Conservation (phyloP, 2,888 invertebrate genomes). For the Portevinia maculata region DNA sequence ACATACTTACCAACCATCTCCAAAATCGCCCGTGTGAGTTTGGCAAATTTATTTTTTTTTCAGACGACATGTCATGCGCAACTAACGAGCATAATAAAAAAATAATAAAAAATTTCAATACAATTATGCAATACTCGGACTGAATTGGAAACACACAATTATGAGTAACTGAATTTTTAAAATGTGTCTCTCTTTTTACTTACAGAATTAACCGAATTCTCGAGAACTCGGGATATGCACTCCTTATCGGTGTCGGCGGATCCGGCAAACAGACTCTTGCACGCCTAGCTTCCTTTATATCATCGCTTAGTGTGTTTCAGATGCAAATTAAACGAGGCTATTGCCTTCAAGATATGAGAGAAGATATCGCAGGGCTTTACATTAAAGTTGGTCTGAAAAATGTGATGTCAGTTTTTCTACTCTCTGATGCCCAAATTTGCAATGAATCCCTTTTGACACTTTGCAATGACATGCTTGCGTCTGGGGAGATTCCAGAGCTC, state of each 20-base stretch:
- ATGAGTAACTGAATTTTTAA: too few relatives aligned
- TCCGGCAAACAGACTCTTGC: slow-evolving; percentile 97
- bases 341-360: slow-evolving; percentile 90
- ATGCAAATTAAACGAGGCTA: slow-evolving; percentile 95
- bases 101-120: too few relatives aligned
- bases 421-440: slow-evolving; percentile 97
- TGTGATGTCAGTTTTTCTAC: slow-evolving; percentile 93
- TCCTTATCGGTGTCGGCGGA: slow-evolving; percentile 97
- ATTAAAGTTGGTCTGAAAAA: slow-evolving; percentile 94
- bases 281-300: slow-evolving; percentile 94
- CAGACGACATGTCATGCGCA: too few relatives aligned
- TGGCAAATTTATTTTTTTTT: too few relatives aligned
- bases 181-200: slow-evolving; percentile 4
- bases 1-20: too few relatives aligned
- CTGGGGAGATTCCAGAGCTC: slow-evolving; percentile 96
- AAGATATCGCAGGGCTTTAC: slow-evolving; percentile 89
- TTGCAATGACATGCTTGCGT: slow-evolving; percentile 96
- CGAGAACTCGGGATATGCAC: slow-evolving; percentile 95
- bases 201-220: slow-evolving; percentile 94
- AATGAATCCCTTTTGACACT: slow-evolving; percentile 95
- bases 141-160: too few relatives aligned
- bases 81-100: too few relatives aligned
- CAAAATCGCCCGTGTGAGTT: too few relatives aligned
- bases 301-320: slow-evolving; percentile 95
- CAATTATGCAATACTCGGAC: too few relatives aligned